phyloP scores from a whole-genome alignment of 2,888 invertebrate species.

The Micoletzkya japonica region DNA sequence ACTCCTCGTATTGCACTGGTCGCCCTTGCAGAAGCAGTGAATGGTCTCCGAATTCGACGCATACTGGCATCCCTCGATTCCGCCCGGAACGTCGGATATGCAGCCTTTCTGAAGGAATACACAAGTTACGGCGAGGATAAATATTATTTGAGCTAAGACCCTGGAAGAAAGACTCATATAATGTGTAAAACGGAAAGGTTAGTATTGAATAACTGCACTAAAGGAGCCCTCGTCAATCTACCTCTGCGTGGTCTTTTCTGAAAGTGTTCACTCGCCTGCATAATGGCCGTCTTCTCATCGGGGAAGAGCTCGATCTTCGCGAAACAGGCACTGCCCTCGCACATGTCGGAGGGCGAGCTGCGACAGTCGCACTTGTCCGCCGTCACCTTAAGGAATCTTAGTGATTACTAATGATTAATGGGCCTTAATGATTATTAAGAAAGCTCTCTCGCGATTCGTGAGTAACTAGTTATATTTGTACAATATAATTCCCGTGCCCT shows the following conservation, averaged over 20 bases:
- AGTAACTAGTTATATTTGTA: too few relatives aligned
- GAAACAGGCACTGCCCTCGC: conserved; percentile 46
- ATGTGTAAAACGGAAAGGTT: too few relatives aligned
- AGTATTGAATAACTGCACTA: too few relatives aligned
- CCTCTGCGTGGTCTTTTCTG: too few relatives aligned
- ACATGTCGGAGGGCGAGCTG: conserved; percentile 38
- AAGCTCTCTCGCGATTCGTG: not conserved
- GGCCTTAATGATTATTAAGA: not conserved
- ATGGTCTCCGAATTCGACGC: conserved; percentile 59
- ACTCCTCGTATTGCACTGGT: conserved; percentile 54
- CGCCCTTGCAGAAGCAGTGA: conserved; percentile 59
- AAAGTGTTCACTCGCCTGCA: conserved; percentile 55
- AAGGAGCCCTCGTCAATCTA: too few relatives aligned
- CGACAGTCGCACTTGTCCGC: conserved; percentile 57
- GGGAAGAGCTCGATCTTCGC: conserved; percentile 52
- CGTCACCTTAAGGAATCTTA: conserved; percentile 42
- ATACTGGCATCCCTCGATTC: conserved; percentile 58
- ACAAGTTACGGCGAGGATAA: too few relatives aligned
- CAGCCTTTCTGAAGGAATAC: conserved; percentile 62
- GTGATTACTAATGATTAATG: not conserved
- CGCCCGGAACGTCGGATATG: conserved; percentile 53
- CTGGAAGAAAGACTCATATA: too few relatives aligned
- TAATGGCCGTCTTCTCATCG: conserved; percentile 56
- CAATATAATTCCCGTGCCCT: too few relatives aligned
- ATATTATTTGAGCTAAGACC: too few relatives aligned